Base-by-base conservation (phyloP, 1,140 invertebrate species). In the Mactra quadrangularis region DNA sequence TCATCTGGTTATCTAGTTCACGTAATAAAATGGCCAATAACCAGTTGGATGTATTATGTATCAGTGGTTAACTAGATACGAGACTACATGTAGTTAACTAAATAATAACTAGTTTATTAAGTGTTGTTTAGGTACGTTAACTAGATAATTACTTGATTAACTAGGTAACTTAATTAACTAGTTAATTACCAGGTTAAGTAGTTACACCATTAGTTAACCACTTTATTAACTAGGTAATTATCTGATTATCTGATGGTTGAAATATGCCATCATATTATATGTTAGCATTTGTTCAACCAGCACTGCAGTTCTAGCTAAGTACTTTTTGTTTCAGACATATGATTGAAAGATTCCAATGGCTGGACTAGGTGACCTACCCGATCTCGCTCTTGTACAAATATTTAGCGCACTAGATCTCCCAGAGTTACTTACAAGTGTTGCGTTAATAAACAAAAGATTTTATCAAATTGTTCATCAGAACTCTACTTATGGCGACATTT, bases 401-500 rank as follows among this genome's bases (percentile, higher is more conserved):
- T 59, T 74, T 35, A 33, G 27, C 31, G 35, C 25, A 17, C 7
- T 57, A 38, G 53, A 74, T 17, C 35, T 74, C 22, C 71, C 22
- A 7, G 47, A 57, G 27, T 57, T 74, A 59, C 19, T 74, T 57
- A 25, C 45, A 74, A 74, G n/a, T 57, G 52, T 57, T 25, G n/a
- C 22, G 2, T 19, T 22, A 47, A 22, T 27, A 38, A 57, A 59
- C 35, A 74, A 57, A 74, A 57, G 35, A 59, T 41, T 74, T 2
- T 22, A 74, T 74, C n/a, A 57, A n/a, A 74, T 74, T 55, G 22
- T 57, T 52, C 29, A 59, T 33, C 6, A 22, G 11, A 74, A 74
- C 57, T 74, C 52, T 13, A 19, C n/a, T 55, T 72, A 27, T 72
- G 70, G 70, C 55, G 71, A 52, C 53, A 74, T 57, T 35, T 74